phyloP scores from a whole-genome alignment of 2,888 invertebrate genomes.

The Ophioninae sp. region DNA sequence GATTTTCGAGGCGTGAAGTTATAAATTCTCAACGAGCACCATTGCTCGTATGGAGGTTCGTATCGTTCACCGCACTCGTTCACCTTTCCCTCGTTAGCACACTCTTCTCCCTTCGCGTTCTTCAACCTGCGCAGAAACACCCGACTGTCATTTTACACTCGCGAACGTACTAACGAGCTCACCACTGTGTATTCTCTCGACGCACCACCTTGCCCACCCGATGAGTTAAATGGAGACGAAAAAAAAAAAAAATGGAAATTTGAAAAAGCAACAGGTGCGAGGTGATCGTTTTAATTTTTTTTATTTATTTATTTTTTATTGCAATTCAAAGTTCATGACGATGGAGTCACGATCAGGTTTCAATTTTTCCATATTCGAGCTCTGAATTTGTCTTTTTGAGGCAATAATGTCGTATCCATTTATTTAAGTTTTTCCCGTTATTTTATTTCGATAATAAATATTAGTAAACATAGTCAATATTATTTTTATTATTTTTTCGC shows the following conservation, averaged over 20 bases:
- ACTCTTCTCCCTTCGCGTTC: conserved; percentile 22
- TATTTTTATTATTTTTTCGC: no score
- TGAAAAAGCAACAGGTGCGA: not conserved
- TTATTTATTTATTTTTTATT: not conserved
- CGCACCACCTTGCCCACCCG: conserved; percentile 31
- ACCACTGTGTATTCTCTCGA: conserved; percentile 64
- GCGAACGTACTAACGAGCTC: conserved; percentile 70
- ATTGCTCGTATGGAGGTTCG: conserved; percentile 19
- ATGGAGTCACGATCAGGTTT: no score
- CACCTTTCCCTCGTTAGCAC: conserved; percentile 64
- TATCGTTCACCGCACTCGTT: conserved; percentile 46
- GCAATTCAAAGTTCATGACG: not conserved
- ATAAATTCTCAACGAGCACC: conserved; percentile 50
- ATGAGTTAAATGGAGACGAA: not conserved
- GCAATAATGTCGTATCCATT: no score
- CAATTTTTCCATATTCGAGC: no score
- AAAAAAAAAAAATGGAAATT: not conserved
- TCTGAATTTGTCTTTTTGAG: no score
- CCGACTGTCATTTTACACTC: conserved; percentile 68
- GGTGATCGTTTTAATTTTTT: conserved; percentile 5
- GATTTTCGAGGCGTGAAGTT: conserved; percentile 52
- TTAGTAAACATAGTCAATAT: no score
- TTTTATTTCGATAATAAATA: no score
- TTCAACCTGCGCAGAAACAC: conserved; percentile 30
- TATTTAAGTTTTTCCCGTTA: no score